Percentiles rank a stretch among this genome's conserved stretches.
phyloP scores from a whole-genome alignment of 2,888 invertebrate species.

The Anarsia innoxiella region DNA sequence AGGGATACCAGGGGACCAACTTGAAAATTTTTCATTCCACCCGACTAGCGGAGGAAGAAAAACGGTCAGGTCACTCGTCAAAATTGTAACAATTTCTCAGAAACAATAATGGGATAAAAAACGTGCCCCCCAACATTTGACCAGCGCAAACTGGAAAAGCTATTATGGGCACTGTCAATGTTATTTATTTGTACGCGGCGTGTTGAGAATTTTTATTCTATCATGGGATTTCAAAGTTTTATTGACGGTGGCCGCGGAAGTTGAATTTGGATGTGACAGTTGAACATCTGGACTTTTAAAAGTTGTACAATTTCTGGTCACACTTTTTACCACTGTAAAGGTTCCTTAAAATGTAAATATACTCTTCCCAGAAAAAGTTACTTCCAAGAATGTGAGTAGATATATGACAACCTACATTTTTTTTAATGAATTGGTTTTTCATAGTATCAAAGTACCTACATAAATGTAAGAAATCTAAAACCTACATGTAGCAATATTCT shows the following conservation, averaged over 20 bases:
- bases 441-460: no score
- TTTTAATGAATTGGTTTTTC: no score
- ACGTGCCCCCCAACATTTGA: constrained; percentile 43
- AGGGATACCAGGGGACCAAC: constrained; percentile 61
- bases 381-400: no score
- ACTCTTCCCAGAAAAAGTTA: no score
- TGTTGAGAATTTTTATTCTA: constrained; percentile 68
- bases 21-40: constrained; percentile 74
- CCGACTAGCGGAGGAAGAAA: constrained; percentile 61
- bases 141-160: constrained; percentile 46
- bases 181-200: constrained; percentile 68
- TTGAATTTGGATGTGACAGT: constrained; percentile 38
- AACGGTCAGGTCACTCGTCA: constrained; percentile 72
- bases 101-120: constrained; percentile 71
- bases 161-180: constrained; percentile 69
- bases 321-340: no score
- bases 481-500: no score
- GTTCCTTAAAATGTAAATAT: no score
- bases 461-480: no score
- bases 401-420: no score
- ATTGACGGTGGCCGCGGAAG: constrained; percentile 42
- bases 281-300: no score
- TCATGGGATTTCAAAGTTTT: constrained; percentile 68
- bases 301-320: no score
- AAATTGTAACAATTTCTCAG: constrained; percentile 75